These are phyloP conservation scores for Dinocampus coccinellae DNA, from an alignment of 2,888 invertebrate species.

Conservation along the genomic window DNA sequence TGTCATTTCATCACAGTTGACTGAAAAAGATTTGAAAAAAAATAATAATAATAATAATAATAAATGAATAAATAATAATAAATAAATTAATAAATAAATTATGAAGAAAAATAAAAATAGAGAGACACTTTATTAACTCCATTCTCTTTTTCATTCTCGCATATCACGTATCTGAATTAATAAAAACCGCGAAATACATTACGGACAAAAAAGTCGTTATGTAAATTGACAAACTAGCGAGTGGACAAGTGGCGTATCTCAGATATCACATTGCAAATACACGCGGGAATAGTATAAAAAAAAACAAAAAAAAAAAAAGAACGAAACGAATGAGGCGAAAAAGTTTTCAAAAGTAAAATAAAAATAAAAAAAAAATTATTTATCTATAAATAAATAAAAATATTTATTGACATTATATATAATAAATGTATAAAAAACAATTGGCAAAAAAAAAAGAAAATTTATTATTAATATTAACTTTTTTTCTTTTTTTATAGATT, in stretches of 20 bases:
- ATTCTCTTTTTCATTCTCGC: constrained; percentile 42
- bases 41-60: too few relatives aligned
- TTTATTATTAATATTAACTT: too few relatives aligned
- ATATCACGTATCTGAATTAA: constrained; percentile 49
- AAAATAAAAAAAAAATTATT: neutral
- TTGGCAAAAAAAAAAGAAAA: too few relatives aligned
- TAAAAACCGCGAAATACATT: constrained; percentile 52
- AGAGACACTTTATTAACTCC: neutral
- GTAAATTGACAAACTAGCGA: constrained; percentile 56
- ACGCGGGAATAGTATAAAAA: constrained; percentile 44
- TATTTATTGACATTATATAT: too few relatives aligned
- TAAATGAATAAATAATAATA: neutral
- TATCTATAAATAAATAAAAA: too few relatives aligned
- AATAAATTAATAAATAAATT: too few relatives aligned
- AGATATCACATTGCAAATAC: constrained; percentile 50
- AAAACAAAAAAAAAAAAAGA: constrained; percentile 11
- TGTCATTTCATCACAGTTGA: neutral
- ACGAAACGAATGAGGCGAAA: neutral
- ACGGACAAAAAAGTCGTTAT: constrained; percentile 64
- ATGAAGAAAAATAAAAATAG: neutral
- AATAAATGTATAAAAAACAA: too few relatives aligned
- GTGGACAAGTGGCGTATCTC: constrained; percentile 32
- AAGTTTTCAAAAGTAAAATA: neutral
- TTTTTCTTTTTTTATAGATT: too few relatives aligned
- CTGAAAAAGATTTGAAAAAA: too few relatives aligned